phyloP scores from a whole-genome alignment of 2,888 invertebrate species.

The Beris morrisii region DNA sequence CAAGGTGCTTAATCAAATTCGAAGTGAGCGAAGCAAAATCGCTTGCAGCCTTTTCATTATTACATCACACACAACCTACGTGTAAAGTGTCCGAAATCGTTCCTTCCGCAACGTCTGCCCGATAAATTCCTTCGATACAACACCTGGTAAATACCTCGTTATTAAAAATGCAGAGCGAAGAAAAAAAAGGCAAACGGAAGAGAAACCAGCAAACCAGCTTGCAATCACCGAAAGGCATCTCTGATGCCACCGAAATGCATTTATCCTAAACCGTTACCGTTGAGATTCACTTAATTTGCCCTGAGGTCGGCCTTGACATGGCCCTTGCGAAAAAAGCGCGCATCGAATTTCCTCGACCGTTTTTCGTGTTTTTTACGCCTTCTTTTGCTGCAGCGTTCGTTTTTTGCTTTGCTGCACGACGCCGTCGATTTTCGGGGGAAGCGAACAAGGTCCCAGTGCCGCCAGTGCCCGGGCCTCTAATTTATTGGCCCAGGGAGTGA shows the following conservation, averaged over 20 bases:
- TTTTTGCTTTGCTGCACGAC: not conserved
- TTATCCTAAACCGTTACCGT: conserved; percentile 27
- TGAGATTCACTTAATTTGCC: conserved; percentile 31
- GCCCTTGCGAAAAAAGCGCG: conserved; percentile 7
- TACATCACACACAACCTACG: too few relatives aligned
- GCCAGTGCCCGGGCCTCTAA: conserved; percentile 1
- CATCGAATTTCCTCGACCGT: conserved; percentile 24
- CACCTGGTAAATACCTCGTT: too few relatives aligned
- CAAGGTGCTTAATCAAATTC: too few relatives aligned
- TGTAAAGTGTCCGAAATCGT: too few relatives aligned
- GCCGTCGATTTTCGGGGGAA: not conserved
- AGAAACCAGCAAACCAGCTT: not conserved
- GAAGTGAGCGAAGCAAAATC: too few relatives aligned
- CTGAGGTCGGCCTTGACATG: conserved; percentile 32
- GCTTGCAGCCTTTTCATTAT: too few relatives aligned
- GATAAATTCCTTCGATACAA: too few relatives aligned
- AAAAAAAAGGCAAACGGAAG: too few relatives aligned
- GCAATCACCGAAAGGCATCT: conserved; percentile 13
- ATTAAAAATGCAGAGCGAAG: too few relatives aligned
- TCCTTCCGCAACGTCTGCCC: too few relatives aligned
- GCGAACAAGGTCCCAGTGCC: not conserved
- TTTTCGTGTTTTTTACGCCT: not conserved
- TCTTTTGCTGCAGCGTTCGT: not conserved
- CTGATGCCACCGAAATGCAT: conserved; percentile 20
- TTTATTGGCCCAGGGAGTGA: conserved; percentile 28